Base-by-base conservation (phyloP, 2,888 invertebrate species). In the Drosophila anomelani region DNA sequence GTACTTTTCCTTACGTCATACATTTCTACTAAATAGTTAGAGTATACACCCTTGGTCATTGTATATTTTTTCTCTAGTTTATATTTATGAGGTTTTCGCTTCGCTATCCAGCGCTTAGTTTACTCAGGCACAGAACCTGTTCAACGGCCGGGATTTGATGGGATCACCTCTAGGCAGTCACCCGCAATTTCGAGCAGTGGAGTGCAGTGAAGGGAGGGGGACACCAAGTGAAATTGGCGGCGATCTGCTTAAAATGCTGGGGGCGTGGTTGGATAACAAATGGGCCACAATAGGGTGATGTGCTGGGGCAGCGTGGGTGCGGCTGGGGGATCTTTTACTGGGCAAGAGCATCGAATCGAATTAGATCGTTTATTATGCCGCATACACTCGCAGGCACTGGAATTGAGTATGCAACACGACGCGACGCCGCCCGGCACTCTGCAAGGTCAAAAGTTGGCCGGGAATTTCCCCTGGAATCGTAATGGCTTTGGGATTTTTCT, bases 211-310 rank as follows among this genome's bases (percentile, higher is more conserved):
- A 15, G 51, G 51, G 20, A 17, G 17, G 34, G 26, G 29, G 47
- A 29, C 29, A n/a, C 17, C 29, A 43, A 58, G 26, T 39, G 34
- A 39, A 54, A 54, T 68, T 70, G 54, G 32, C 60, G 72, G 53
- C 32, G 51, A 53, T 36, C 57, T 75, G 75, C 66, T 73, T 57
- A 43, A 72, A 64, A 73, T 57, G 56, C 57, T 53, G 34, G 64
- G 64, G 64, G 49, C 66, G 64, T 43, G 63, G 63, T 49, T 43
- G 64, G 34, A 49, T 38, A 62, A 43, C 49, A 23, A 61, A 39
- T 59, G 39, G 47, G 41, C 66, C 49, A 23, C 41, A 61, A 61
- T 61, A 12, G 60, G 58, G 39, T 26, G 43, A 58, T 34, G 55
- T 53, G 51, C 20, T 34, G 51, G 15, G 17, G 2, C 32, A 29